phyloP scores from a whole-genome alignment of 2,113 vertebrate genomes.

The Burhinus oedicnemus region DNA sequence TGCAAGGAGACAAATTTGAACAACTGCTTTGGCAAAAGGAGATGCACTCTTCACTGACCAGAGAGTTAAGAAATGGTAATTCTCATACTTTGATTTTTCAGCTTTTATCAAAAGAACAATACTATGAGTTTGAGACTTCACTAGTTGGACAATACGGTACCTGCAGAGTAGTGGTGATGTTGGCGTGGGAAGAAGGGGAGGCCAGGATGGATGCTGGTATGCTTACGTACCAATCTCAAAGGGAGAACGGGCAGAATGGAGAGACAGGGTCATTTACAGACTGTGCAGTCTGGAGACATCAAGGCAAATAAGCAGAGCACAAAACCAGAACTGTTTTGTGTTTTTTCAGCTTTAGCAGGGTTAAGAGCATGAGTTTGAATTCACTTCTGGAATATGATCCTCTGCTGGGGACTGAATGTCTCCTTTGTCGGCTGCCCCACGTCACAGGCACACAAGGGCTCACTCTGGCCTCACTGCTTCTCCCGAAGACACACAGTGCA shows the following conservation, averaged over 20 bases:
- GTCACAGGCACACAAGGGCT: background rate
- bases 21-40: background rate
- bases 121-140: rapidly evolving
- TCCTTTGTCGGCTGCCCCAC: background rate
- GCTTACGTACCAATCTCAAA: background rate
- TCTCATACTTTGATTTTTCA: background rate
- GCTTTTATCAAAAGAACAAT: background rate
- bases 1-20: background rate
- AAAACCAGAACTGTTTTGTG: background rate
- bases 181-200: background rate
- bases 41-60: background rate
- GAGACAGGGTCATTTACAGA: background rate
- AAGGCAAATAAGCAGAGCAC: background rate
- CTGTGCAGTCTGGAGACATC: background rate
- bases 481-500: rapidly evolving
- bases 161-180: background rate
- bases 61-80: background rate
- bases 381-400: background rate
- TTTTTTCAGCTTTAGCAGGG: background rate
- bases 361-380: background rate
- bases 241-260: rapidly evolving
- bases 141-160: background rate
- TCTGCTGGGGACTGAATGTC: background rate
- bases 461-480: background rate
- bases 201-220: background rate